phyloP scores from a whole-genome alignment of 2,113 vertebrate species.

The Amblyopsis rosae region DNA sequence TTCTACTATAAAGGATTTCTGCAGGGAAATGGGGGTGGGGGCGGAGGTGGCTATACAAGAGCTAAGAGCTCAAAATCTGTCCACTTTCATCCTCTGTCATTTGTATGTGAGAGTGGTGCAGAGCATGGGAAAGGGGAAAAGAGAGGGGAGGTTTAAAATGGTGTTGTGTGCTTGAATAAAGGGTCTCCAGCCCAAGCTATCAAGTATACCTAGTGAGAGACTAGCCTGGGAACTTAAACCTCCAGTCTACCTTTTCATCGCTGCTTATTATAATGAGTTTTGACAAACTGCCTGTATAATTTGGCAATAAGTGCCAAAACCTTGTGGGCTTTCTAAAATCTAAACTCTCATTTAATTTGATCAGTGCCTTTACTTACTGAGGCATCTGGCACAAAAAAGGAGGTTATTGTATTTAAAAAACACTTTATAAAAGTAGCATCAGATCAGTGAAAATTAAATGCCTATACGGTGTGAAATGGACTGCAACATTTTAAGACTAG shows the following conservation, averaged over 20 bases:
- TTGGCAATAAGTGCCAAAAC: constrained; percentile 16
- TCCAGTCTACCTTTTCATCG: neutral
- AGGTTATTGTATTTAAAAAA: neutral
- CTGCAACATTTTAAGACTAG: neutral
- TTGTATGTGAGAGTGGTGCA: constrained; percentile 60
- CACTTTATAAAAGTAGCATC: constrained; percentile 2
- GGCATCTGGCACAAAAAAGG: neutral
- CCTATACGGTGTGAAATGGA: neutral
- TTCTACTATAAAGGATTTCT: constrained; percentile 42
- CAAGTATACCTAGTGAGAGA: constrained; percentile 3
- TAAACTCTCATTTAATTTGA: constrained; percentile 11
- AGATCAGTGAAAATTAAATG: constrained; percentile 15
- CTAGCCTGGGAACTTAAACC: constrained; percentile 10
- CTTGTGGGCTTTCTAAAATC: constrained; percentile 15
- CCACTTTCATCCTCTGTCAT: constrained; percentile 51
- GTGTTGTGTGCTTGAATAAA: constrained; percentile 14
- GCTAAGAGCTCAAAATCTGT: constrained; percentile 53
- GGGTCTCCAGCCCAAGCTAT: neutral
- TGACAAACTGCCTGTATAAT: constrained; percentile 21
- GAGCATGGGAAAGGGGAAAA: constrained; percentile 10
- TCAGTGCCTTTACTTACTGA: neutral
- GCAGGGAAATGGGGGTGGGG: constrained; percentile 31
- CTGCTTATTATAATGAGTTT: constrained; percentile 17
- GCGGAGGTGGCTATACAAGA: constrained; percentile 43
- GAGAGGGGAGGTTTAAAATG: constrained; percentile 31